Conservation (phyloP, 2,113 vertebrate species). For the Cettia cetti region DNA sequence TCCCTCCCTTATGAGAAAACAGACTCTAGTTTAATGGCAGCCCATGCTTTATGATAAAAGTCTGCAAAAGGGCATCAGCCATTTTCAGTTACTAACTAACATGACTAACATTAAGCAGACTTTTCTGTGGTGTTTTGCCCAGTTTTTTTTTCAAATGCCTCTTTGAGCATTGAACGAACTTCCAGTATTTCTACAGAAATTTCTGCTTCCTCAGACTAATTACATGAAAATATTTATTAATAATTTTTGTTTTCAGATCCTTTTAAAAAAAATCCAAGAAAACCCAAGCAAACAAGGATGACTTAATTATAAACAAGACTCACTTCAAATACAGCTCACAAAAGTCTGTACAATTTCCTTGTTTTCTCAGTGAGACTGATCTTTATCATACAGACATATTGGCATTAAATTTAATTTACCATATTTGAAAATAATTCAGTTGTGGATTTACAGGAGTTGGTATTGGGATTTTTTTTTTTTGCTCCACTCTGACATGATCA, state of each 20-base stretch:
- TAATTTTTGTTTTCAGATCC: neutral
- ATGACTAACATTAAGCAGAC: neutral
- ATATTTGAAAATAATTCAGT: neutral
- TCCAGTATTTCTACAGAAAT: neutral
- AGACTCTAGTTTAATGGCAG: neutral
- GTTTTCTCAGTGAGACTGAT: neutral
- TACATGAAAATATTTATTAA: conserved; percentile 22
- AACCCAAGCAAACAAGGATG: neutral
- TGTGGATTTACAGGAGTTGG: neutral
- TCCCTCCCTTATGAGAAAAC: neutral
- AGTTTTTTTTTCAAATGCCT: neutral
- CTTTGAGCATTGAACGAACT: neutral
- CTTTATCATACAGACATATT: neutral
- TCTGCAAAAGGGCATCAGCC: neutral
- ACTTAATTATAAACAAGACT: neutral
- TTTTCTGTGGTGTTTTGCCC: neutral
- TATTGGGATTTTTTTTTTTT: neutral
- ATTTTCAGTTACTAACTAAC: neutral
- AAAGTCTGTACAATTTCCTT: neutral
- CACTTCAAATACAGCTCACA: neutral
- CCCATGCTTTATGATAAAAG: neutral
- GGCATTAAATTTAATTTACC: conserved; percentile 8
- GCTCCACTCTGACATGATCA: neutral
- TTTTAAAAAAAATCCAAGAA: too few species aligned
- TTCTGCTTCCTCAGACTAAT: neutral